These are phyloP conservation scores for Nibea coibor DNA, from an alignment of 2,113 vertebrate genomes.

Conservation along the genomic window DNA sequence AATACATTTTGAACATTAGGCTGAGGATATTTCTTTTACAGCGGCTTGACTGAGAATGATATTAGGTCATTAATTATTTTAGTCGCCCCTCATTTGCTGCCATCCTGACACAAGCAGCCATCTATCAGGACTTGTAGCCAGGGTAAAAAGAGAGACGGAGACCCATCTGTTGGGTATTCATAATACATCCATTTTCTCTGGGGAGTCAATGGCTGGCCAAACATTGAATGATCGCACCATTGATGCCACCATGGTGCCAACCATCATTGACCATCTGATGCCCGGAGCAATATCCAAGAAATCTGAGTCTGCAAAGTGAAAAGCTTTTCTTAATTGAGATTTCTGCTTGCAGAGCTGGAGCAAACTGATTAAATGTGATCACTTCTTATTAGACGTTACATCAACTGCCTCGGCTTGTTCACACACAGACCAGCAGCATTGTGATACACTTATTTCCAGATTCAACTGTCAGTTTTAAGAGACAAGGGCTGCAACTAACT, in stretches of 20 bases:
- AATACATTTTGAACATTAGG: slow-evolving; percentile 69
- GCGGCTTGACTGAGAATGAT: slow-evolving; percentile 50
- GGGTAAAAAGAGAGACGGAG: slow-evolving; percentile 47
- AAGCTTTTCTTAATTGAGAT: slow-evolving; percentile 35
- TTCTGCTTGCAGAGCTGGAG: slow-evolving; percentile 26
- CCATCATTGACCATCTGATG: slow-evolving; percentile 73
- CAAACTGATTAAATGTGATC: slow-evolving; percentile 19
- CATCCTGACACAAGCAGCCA: slow-evolving; percentile 56
- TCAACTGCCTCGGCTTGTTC: not conserved
- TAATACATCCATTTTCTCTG: slow-evolving; percentile 55
- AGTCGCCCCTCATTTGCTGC: slow-evolving; percentile 56
- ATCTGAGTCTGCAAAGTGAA: slow-evolving; percentile 40
- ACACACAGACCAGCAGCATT: no score
- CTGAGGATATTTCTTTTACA: slow-evolving; percentile 55
- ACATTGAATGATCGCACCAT: slow-evolving; percentile 62
- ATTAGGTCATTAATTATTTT: slow-evolving; percentile 62
- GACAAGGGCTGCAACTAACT: not conserved
- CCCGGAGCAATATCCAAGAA: slow-evolving; percentile 61
- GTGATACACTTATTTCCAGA: not conserved
- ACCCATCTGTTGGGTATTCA: slow-evolving; percentile 74
- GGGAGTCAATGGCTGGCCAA: slow-evolving; percentile 65
- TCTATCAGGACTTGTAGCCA: slow-evolving; percentile 54
- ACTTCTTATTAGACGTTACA: slow-evolving; percentile 25
- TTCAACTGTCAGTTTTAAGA: not conserved
- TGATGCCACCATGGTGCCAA: slow-evolving; percentile 53